Percentiles rank a stretch among this genome's conserved stretches.
Conservation (phyloP, 1,140 invertebrate genomes). For the Pachyrhynchus sulphureomaculatus region DNA sequence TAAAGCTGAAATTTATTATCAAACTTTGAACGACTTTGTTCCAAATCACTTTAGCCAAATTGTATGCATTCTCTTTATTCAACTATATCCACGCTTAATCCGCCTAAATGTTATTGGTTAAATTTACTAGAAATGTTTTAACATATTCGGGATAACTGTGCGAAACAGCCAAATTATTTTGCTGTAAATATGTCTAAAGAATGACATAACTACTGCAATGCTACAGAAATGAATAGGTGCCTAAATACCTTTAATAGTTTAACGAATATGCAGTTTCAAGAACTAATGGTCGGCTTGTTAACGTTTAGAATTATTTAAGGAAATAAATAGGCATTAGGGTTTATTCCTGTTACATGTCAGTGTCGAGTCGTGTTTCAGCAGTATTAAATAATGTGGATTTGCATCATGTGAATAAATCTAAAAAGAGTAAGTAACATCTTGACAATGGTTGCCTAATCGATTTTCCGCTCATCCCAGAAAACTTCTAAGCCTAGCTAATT, state of each 20-base stretch:
- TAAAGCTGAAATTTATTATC: slow-evolving; percentile 42
- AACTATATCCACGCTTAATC: slow-evolving; percentile 44
- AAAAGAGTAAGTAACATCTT: no score
- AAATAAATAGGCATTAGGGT: no score
- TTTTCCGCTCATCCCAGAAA: no score
- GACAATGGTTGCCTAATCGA: no score
- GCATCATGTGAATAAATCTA: no score
- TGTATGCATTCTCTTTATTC: slow-evolving; percentile 46
- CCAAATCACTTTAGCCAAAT: slow-evolving; percentile 45
- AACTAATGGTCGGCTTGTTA: no score
- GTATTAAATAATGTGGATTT: no score
- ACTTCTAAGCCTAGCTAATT: no score
- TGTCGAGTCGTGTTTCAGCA: no score
- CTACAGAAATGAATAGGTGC: background rate
- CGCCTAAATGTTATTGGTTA: slow-evolving; percentile 44
- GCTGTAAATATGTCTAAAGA: slow-evolving; percentile 19
- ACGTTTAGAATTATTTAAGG: no score
- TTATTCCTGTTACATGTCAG: no score
- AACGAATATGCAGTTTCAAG: no score
- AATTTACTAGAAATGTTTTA: slow-evolving; percentile 42
- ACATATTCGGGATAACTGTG: slow-evolving; percentile 29
- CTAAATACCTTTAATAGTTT: background rate
- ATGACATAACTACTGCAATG: background rate
- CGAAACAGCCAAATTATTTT: slow-evolving; percentile 8
- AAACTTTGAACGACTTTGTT: slow-evolving; percentile 46